These are phyloP conservation scores for Oedothorax gibbosus DNA, from an alignment of 1,140 invertebrate genomes.

Conservation along the genomic window DNA sequence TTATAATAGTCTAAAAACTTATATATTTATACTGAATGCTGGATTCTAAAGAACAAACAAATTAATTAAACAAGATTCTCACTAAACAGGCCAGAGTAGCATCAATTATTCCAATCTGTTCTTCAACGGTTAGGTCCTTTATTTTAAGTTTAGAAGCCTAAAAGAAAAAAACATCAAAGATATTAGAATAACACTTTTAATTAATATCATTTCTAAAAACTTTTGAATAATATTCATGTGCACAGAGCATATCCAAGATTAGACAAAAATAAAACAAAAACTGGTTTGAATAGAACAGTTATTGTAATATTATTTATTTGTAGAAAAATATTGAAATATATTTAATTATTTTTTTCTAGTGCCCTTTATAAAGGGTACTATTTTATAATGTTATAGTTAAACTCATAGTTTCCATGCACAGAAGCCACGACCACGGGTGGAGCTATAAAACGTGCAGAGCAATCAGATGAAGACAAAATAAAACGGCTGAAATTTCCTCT, in stretches of 20 bases:
- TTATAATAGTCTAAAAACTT: background rate
- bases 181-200: background rate
- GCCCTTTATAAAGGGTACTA: too few species aligned
- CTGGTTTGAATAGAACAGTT: background rate
- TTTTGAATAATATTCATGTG: background rate
- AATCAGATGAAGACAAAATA: too few species aligned
- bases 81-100: conserved; percentile 89
- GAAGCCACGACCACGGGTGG: too few species aligned
- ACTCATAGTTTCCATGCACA: too few species aligned
- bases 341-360: too few species aligned
- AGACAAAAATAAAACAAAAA: background rate
- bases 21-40: background rate
- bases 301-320: background rate
- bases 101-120: conserved; percentile 87
- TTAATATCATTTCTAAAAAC: background rate
- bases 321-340: background rate
- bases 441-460: too few species aligned
- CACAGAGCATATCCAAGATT: background rate
- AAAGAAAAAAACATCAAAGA: conserved; percentile 52
- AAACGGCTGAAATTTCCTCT: too few species aligned
- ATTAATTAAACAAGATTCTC: conserved; percentile 1
- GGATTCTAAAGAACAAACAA: background rate
- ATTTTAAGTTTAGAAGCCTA: conserved; percentile 84
- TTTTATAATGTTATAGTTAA: too few species aligned
- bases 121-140: conserved; percentile 73